phyloP scores from a whole-genome alignment of 2,888 invertebrate genomes.

The Pristionchus japonicus region DNA sequence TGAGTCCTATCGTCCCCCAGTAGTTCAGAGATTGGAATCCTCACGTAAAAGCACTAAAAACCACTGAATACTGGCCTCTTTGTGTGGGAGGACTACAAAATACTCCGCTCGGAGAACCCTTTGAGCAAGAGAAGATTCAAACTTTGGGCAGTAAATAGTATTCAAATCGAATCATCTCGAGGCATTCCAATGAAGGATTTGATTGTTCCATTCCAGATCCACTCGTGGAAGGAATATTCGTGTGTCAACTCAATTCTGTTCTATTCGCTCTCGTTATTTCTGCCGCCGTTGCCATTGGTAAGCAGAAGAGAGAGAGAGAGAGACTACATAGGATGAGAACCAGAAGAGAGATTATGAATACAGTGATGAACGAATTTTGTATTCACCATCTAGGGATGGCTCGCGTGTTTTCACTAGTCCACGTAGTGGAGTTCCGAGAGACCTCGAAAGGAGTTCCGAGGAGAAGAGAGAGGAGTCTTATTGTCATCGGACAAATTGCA shows the following conservation, averaged over 20 bases:
- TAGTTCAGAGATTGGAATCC: not conserved
- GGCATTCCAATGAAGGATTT: too few relatives aligned
- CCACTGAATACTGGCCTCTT: not conserved
- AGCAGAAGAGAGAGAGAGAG: not conserved
- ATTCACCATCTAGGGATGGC: not conserved
- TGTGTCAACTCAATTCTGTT: constrained; percentile 8
- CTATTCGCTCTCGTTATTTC: constrained; percentile 28
- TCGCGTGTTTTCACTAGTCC: not conserved
- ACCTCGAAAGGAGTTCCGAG: too few relatives aligned
- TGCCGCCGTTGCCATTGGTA: constrained; percentile 5
- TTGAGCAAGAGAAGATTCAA: not conserved
- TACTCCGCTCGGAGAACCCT: not conserved
- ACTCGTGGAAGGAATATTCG: not conserved
- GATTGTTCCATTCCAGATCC: not conserved
- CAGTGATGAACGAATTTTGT: not conserved
- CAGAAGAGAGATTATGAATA: too few relatives aligned
- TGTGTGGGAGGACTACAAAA: not conserved
- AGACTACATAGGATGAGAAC: too few relatives aligned
- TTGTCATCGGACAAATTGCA: too few relatives aligned
- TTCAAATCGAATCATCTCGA: not conserved
- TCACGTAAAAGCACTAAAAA: not conserved
- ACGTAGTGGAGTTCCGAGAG: not conserved
- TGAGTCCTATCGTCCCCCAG: not conserved
- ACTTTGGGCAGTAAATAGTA: not conserved
- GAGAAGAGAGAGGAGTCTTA: too few relatives aligned